Base-by-base conservation (phyloP, 2,888 invertebrate species). In the Brachypalpus laphriformis region DNA sequence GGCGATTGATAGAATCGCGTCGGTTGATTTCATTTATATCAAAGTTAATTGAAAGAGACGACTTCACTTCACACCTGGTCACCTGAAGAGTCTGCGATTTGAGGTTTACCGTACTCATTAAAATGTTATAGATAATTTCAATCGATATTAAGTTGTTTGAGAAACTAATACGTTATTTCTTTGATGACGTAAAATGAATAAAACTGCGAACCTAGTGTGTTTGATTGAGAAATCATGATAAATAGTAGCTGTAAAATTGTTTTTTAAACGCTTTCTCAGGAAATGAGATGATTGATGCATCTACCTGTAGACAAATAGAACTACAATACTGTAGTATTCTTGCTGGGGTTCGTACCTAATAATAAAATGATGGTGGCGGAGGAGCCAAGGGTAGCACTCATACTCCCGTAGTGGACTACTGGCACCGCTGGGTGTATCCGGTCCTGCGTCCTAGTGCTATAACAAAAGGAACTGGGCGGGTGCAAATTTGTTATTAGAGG, bases 1-100 rank as follows among this genome's bases (percentile, higher is more conserved):
- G 14, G 25, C 6, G 6, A 28, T 40, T 45, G 25, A 28, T 28
- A 28, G 28, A 25, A 42, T 28, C 8, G 31, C 31, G n/a, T 5
- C 20, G 14, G 47, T 20, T 20, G 28, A 34, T 20, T 47, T 65
- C 9, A 34, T 34, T 22, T 59, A 7, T 9, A 54, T 25, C 16
- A 40, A 37, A 5, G 20, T 66, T 40, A 54, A 68, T 68, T 40
- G 18, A 18, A 11, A 68, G 11, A 68, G 18, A 0, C 22, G 40
- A 66, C 8, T 8, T 54, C 54, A 66, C 8, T 8, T 54, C 54
- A 42, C 25, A 54, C 42, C 49, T 37, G 49, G 68, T 68, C 54
- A 54, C n/a, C 40, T 42, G 54, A 54, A 42, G n/a, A 28, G n/a
- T 54, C 37, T 49, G 3, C 6, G 2, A 1, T 14, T 9, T 49